Percentiles rank a stretch among this genome's conserved stretches.
Conservation (phyloP, 1,140 invertebrate genomes). For the Lineus longissimus region DNA sequence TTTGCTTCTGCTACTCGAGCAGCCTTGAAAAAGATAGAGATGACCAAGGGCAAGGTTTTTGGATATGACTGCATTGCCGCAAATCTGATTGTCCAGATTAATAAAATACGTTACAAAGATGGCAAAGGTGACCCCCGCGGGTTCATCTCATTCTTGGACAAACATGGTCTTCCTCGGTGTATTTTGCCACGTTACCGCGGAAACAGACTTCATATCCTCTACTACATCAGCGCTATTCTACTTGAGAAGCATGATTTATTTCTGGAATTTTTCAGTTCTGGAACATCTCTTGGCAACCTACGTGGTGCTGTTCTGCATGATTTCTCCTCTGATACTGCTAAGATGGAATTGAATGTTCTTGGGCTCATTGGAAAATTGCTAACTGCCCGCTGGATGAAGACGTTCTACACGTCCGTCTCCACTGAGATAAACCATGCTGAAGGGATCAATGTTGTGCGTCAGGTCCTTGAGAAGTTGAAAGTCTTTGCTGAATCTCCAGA, state of each 20-base stretch:
- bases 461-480: neutral
- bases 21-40: neutral
- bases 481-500: too few species aligned
- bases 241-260: neutral
- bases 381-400: conserved; percentile 8
- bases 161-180: conserved; percentile 3
- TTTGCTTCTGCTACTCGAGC: conserved; percentile 7
- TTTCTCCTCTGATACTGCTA: too few species aligned
- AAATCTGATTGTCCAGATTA: too few species aligned
- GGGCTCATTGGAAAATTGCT: conserved; percentile 9
- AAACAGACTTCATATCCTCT: conserved; percentile 14
- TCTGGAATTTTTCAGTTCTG: too few species aligned
- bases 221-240: conserved; percentile 1
- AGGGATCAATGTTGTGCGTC: conserved; percentile 9
- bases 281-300: too few species aligned
- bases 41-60: conserved; percentile 7
- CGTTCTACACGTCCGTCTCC: conserved; percentile 6
- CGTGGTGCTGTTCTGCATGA: too few species aligned
- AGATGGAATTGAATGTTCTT: neutral
- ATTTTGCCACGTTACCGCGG: conserved; percentile 11
- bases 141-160: conserved; percentile 10
- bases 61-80: conserved; percentile 3
- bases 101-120: conserved; percentile 8
- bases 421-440: conserved; percentile 9
- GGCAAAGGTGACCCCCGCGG: conserved; percentile 15